Evolutionary conservation across 2,888 invertebrate species (phyloP).

Genomic region (Nysson spinosus): DNA sequence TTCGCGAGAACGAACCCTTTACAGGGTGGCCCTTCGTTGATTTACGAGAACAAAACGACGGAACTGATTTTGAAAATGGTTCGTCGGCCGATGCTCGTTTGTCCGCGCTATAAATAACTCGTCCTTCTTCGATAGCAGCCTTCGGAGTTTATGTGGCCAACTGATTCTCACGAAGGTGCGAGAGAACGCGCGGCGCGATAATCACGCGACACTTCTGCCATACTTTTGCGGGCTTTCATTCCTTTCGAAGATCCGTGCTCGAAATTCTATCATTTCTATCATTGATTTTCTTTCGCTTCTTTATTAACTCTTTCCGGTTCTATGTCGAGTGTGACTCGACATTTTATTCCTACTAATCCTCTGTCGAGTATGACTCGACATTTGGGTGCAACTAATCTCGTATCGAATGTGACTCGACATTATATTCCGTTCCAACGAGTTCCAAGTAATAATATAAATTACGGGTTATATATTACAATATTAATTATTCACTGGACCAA

Average conservation of each 20-base stretch:
- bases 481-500: too few relatives aligned
- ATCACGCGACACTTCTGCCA: slow-evolving; percentile 52
- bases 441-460: too few relatives aligned
- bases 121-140: slow-evolving; percentile 37
- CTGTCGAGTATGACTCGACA: too few relatives aligned
- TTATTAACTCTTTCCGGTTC: too few relatives aligned
- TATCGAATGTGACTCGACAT: too few relatives aligned
- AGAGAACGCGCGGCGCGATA: slow-evolving; percentile 36
- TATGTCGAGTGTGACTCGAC: too few relatives aligned
- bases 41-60: slow-evolving; percentile 72
- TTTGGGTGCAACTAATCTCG: too few relatives aligned
- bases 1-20: slow-evolving; percentile 17
- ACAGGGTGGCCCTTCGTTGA: slow-evolving; percentile 51
- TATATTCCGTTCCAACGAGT: too few relatives aligned
- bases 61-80: slow-evolving; percentile 74
- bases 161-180: slow-evolving; percentile 58
- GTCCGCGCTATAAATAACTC: slow-evolving; percentile 67
- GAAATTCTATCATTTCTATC: too few relatives aligned
- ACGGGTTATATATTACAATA: too few relatives aligned
- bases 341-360: too few relatives aligned
- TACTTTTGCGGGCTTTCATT: not conserved
- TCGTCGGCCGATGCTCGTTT: slow-evolving; percentile 63
- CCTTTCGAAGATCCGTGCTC: too few relatives aligned
- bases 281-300: not conserved
- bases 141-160: slow-evolving; percentile 54